Evolutionary conservation across 2,113 vertebrate species (phyloP).

Genomic region (Lichenostomus cassidix): DNA sequence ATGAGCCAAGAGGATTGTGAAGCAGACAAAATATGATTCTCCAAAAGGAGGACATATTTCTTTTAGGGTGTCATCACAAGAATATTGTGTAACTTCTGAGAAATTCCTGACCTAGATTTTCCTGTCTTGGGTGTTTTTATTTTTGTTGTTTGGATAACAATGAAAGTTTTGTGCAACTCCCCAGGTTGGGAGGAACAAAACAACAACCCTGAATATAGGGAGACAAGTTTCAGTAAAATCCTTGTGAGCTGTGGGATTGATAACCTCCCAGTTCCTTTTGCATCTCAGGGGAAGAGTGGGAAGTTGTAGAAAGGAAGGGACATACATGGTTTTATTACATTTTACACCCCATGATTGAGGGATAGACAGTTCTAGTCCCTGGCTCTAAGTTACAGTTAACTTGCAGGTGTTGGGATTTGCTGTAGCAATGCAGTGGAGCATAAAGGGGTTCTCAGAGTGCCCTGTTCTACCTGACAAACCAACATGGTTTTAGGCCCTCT

Average conservation of each 20-base stretch:
- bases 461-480: neutral
- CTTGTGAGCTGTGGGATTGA: neutral
- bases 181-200: accelerated
- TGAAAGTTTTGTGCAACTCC: neutral
- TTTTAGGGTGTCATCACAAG: conserved; percentile 28
- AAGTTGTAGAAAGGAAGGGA: neutral
- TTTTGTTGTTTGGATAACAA: conserved; percentile 28
- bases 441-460: neutral
- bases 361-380: neutral
- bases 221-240: neutral
- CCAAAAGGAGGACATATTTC: conserved; percentile 7
- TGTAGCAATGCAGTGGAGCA: neutral
- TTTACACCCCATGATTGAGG: neutral
- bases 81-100: conserved; percentile 24
- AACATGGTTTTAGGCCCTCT: neutral
- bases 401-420: neutral
- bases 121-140: conserved; percentile 4
- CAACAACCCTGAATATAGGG: neutral
- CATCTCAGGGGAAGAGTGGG: neutral
- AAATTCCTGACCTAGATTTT: conserved; percentile 56
- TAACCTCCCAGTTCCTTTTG: neutral
- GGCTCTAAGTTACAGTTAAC: neutral
- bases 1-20: conserved; percentile 34
- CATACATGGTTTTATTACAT: neutral
- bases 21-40: conserved; percentile 9